phyloP scores from a whole-genome alignment of 2,113 vertebrate genomes.

The Pitta sordida region DNA sequence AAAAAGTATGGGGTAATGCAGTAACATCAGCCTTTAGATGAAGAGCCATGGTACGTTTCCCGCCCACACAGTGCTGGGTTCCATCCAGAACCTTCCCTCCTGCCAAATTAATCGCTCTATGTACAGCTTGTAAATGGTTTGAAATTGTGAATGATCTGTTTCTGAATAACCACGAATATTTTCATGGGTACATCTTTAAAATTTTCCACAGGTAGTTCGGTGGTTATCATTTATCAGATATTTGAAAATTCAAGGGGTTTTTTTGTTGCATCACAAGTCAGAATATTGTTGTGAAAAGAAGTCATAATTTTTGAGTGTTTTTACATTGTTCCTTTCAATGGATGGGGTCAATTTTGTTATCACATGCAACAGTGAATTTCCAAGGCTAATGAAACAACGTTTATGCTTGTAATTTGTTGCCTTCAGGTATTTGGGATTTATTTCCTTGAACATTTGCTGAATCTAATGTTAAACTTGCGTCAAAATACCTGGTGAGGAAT shows the following conservation, averaged over 20 bases:
- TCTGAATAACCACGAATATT: neutral
- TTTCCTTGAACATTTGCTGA: neutral
- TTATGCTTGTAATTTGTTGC: neutral
- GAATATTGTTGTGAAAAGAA: neutral
- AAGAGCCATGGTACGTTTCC: neutral
- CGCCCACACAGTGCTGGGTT: neutral
- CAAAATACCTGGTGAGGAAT: neutral
- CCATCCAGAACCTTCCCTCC: neutral
- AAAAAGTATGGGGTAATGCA: neutral
- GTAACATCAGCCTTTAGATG: neutral
- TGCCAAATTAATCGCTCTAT: neutral
- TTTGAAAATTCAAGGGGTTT: neutral
- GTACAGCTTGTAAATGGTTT: neutral
- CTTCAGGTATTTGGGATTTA: neutral
- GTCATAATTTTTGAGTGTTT: neutral
- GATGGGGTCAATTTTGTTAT: neutral
- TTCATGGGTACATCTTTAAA: neutral
- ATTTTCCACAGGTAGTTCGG: neutral
- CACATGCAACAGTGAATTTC: neutral
- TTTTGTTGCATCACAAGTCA: neutral
- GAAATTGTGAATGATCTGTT: neutral
- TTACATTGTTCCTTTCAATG: neutral
- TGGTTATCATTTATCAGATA: neutral
- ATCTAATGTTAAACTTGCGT: neutral
- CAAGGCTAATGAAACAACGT: neutral